These are phyloP conservation scores for Subanguina moxae DNA, from an alignment of 1,140 invertebrate species.

Conservation along the genomic window DNA sequence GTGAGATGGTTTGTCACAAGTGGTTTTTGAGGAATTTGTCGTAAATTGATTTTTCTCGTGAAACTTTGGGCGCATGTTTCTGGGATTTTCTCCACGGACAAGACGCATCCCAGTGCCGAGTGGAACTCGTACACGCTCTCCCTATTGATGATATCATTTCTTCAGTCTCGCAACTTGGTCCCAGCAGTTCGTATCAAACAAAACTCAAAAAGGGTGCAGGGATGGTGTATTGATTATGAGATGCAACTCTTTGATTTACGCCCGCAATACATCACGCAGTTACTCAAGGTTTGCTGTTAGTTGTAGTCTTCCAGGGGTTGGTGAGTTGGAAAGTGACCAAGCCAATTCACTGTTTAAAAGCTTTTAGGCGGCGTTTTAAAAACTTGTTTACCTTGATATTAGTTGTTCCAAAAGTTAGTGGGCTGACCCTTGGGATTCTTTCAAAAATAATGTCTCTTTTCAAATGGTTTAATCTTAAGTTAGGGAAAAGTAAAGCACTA, in stretches of 20 bases:
- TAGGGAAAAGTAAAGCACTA: no score
- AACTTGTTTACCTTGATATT: no score
- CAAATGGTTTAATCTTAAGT: no score
- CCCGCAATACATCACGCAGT: conserved; percentile 3
- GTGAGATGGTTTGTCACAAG: not conserved
- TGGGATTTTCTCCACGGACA: conserved; percentile 22
- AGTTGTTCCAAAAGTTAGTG: no score
- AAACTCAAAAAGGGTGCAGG: conserved; percentile 15
- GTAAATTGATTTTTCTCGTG: conserved; percentile 32
- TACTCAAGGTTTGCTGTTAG: conserved; percentile 23
- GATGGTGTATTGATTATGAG: conserved; percentile 30
- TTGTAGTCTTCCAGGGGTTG: no score
- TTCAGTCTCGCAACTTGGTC: conserved; percentile 25
- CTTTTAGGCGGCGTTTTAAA: no score
- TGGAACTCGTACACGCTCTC: conserved; percentile 46
- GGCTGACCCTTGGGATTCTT: no score
- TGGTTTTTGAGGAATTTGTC: conserved; percentile 22
- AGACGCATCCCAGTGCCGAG: conserved; percentile 4
- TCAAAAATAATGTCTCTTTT: no score
- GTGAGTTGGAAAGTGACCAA: no score
- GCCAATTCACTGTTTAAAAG: no score
- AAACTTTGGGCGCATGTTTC: conserved; percentile 37
- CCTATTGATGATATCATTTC: conserved; percentile 31
- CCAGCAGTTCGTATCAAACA: not conserved
- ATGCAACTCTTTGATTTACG: conserved; percentile 11